phyloP scores from a whole-genome alignment of 1,140 invertebrate species.

The Leptonema lineaticorne region DNA sequence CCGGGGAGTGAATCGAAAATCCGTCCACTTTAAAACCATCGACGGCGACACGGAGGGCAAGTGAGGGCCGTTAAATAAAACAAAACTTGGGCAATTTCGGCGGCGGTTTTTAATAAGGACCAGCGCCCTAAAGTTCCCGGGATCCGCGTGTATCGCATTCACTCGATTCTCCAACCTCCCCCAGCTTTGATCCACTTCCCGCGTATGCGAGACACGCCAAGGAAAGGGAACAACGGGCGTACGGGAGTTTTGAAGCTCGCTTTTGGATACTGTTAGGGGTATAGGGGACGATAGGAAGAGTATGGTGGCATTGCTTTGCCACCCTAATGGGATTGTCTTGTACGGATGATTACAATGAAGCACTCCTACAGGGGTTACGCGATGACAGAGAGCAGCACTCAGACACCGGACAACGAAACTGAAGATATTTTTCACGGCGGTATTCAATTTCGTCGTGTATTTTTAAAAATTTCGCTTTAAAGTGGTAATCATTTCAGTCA shows the following conservation, averaged over 20 bases:
- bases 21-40: not conserved
- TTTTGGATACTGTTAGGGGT: not conserved
- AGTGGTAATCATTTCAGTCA: no score
- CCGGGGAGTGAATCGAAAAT: not conserved
- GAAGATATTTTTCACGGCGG: not conserved
- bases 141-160: conserved; percentile 36
- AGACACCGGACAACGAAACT: conserved; percentile 5
- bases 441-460: no score
- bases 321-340: conserved; percentile 48
- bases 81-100: conserved; percentile 14
- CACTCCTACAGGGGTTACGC: conserved; percentile 25
- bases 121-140: conserved; percentile 31
- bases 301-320: conserved; percentile 12
- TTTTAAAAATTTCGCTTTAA: no score
- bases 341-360: conserved; percentile 50
- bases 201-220: not conserved
- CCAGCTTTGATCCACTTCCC: no score
- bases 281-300: not conserved
- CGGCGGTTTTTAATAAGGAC: conserved; percentile 33
- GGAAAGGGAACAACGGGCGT: not conserved
- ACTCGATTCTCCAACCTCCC: conserved; percentile 22
- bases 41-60: not conserved
- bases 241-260: not conserved
- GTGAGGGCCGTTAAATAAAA: not conserved
- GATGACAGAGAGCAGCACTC: conserved; percentile 8